Conservation (phyloP, 2,113 vertebrate species). For the Lophochroa leadbeateri region DNA sequence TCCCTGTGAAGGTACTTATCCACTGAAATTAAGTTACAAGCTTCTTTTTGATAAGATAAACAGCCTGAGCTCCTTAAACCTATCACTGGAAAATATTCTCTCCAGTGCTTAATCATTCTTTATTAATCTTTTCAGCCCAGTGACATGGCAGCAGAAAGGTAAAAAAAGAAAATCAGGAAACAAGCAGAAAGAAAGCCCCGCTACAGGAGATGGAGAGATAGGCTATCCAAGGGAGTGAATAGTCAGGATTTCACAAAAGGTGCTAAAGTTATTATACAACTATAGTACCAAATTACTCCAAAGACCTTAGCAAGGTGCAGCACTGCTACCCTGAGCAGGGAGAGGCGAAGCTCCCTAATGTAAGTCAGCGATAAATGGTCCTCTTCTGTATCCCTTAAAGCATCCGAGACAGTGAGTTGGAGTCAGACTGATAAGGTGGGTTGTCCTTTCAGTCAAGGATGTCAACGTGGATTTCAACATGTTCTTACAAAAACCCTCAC, state of each 20-base stretch:
- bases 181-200: background rate
- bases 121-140: conserved; percentile 10
- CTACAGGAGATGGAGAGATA: background rate
- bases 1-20: background rate
- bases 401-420: rapidly evolving
- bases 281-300: rapidly evolving
- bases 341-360: background rate
- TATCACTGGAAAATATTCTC: conserved; percentile 1
- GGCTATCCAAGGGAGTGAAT: background rate
- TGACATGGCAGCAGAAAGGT: background rate
- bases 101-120: conserved; percentile 5
- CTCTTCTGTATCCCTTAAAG: rapidly evolving
- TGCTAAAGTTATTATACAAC: rapidly evolving
- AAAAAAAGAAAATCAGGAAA: background rate
- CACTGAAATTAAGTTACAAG: conserved; percentile 37
- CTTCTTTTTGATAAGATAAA: conserved; percentile 29
- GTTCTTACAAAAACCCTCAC: background rate
- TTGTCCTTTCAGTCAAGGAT: background rate
- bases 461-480: rapidly evolving
- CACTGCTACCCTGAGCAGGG: background rate
- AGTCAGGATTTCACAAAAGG: background rate
- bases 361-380: rapidly evolving
- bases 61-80: background rate
- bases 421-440: background rate
- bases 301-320: rapidly evolving